Evolutionary conservation across 2,888 invertebrate species (phyloP).

Genomic region (Tipula vernalis): DNA sequence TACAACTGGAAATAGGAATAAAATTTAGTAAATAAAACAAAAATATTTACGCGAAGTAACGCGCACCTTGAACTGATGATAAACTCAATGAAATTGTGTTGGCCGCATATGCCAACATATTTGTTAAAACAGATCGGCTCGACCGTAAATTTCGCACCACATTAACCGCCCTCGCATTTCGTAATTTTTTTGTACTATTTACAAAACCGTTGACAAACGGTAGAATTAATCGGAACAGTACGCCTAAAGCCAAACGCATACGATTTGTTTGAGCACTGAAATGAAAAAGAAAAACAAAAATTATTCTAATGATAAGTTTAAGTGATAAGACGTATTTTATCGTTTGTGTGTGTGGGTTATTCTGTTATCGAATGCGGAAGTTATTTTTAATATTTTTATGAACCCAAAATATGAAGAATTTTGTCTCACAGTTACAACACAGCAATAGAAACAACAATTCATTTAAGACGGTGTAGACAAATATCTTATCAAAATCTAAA

Average conservation of each 20-base stretch:
- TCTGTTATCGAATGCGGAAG: neutral
- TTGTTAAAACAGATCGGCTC: conserved; percentile 30
- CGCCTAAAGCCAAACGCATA: conserved; percentile 30
- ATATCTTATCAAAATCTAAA: neutral
- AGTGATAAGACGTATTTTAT: neutral
- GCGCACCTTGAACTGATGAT: conserved; percentile 30
- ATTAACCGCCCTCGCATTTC: conserved; percentile 25
- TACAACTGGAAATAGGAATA: conserved; percentile 13
- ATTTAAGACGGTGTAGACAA: neutral
- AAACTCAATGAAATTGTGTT: conserved; percentile 32
- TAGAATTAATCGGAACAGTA: conserved; percentile 30
- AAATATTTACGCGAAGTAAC: neutral
- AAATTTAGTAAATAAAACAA: neutral
- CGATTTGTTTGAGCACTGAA: conserved; percentile 25
- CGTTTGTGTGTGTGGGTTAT: neutral
- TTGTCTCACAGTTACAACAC: no score
- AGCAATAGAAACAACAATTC: no score
- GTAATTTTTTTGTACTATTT: conserved; percentile 30
- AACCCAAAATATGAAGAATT: neutral
- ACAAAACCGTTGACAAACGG: conserved; percentile 31
- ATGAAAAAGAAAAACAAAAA: conserved; percentile 10
- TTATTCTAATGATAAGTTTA: neutral
- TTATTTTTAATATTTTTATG: neutral
- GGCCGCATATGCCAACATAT: conserved; percentile 32
- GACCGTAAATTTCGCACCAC: conserved; percentile 27